A percentile compares a stretch with the other conserved stretches of the same genome.
These are phyloP conservation scores for Hypanus sabinus DNA, from an alignment of 2,113 vertebrate genomes.

Conservation along the genomic window DNA sequence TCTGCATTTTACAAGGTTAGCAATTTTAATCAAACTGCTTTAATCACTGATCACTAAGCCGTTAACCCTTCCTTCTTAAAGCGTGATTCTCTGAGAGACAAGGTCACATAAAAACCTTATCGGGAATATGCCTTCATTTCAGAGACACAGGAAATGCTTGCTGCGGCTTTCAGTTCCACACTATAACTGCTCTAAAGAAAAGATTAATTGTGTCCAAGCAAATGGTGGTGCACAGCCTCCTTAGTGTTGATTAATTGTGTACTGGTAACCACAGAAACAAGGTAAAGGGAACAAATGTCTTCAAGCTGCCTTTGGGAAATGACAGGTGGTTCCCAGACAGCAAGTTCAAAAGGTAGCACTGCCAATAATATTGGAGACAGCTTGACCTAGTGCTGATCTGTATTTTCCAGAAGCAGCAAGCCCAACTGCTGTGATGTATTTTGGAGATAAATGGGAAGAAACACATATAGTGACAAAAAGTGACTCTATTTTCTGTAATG, in stretches of 20 bases:
- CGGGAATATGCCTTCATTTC: neutral
- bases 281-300: neutral
- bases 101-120: neutral
- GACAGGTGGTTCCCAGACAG: neutral
- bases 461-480: neutral
- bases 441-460: neutral
- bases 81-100: neutral
- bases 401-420: neutral
- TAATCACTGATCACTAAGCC: neutral
- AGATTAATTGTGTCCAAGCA: neutral
- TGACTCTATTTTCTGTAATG: neutral
- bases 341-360: neutral
- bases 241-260: neutral
- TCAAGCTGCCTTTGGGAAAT: constrained; percentile 8
- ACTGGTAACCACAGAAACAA: constrained; percentile 25
- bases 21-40: neutral
- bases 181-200: neutral
- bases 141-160: neutral
- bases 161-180: neutral
- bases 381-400: neutral
- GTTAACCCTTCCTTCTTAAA: no score
- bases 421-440: neutral
- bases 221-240: neutral
- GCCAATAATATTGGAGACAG: neutral
- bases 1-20: neutral